These are phyloP conservation scores for Masticophis lateralis DNA, from an alignment of 2,797 vertebrate genomes.

Conservation along the genomic window DNA sequence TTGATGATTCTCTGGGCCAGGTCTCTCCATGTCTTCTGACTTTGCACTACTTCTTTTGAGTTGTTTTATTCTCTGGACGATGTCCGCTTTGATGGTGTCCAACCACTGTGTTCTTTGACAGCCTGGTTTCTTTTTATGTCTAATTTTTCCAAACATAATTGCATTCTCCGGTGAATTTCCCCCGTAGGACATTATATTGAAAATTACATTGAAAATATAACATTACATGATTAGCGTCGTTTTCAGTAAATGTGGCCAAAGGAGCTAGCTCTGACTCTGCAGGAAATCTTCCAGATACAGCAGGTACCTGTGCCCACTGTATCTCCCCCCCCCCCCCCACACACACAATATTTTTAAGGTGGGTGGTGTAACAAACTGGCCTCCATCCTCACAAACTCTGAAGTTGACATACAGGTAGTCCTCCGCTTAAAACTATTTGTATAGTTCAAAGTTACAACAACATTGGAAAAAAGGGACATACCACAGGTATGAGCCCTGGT, in stretches of 20 bases:
- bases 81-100: no score
- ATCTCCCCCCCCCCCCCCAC: rapidly evolving
- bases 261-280: not conserved
- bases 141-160: not conserved
- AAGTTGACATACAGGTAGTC: not conserved
- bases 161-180: not conserved
- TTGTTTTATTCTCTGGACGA: not conserved
- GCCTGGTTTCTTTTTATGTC: not conserved
- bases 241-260: not conserved
- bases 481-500: not conserved
- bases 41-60: not conserved
- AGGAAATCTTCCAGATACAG: not conserved
- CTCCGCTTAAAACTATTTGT: not conserved
- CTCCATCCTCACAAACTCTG: not conserved
- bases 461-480: not conserved
- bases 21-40: not conserved
- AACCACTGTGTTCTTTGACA: no score
- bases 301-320: not conserved
- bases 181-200: not conserved
- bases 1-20: not conserved
- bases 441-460: not conserved
- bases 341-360: no score
- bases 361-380: not conserved
- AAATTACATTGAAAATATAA: not conserved
- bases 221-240: not conserved